Percentiles rank a stretch among this genome's conserved stretches.
Evolutionary conservation across 2,113 vertebrate species (phyloP).

Genomic region (Elgaria multicarinata): DNA sequence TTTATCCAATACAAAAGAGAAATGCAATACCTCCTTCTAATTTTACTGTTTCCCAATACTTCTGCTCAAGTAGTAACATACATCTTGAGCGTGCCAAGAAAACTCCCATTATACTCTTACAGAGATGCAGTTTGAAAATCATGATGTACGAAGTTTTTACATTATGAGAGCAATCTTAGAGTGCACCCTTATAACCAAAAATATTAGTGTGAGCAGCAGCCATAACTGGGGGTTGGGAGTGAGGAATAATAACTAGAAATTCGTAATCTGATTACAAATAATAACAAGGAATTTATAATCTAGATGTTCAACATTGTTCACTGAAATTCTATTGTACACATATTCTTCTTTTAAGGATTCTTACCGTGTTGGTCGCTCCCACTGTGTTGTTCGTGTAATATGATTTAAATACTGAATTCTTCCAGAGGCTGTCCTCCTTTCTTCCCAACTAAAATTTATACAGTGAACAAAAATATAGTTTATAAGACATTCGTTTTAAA

Average conservation of each 20-base stretch:
- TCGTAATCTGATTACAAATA: background rate
- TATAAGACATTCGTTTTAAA: background rate
- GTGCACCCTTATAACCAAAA: background rate
- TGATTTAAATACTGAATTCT: conserved; percentile 97
- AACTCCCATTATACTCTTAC: background rate
- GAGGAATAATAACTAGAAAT: background rate
- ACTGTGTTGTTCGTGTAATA: conserved; percentile 94
- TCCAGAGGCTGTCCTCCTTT: conserved; percentile 92
- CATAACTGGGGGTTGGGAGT: background rate
- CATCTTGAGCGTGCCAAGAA: background rate
- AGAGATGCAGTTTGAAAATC: background rate
- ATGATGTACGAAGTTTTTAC: background rate
- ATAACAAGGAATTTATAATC: background rate
- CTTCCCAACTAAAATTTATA: conserved; percentile 89
- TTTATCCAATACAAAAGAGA: background rate
- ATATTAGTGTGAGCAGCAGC: background rate
- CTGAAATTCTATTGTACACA: background rate
- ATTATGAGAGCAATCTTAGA: background rate
- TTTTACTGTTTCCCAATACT: background rate
- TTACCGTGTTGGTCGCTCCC: conserved; percentile 94
- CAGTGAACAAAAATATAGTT: conserved; percentile 57
- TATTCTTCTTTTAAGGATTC: background rate
- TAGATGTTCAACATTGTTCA: background rate
- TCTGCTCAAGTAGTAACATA: background rate
- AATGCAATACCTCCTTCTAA: background rate